Conservation (phyloP, 2,113 vertebrate species). For the Chloropsis cyanopogon region DNA sequence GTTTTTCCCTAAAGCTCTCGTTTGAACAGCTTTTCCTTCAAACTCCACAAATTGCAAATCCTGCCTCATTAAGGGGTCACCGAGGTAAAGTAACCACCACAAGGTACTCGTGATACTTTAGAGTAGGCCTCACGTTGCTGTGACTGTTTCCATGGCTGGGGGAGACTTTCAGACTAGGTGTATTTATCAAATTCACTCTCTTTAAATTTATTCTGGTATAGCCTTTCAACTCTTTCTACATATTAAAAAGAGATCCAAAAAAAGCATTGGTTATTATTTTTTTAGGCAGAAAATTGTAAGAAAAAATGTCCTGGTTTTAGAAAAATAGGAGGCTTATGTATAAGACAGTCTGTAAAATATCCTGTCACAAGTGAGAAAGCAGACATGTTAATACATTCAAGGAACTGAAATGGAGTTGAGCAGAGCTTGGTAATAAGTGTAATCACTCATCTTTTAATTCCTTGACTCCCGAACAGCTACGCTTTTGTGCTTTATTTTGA, state of each 20-base stretch:
- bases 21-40: neutral
- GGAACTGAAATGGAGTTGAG: neutral
- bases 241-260: conserved; percentile 8
- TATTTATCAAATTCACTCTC: conserved; percentile 31
- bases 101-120: neutral
- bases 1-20: neutral
- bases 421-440: neutral
- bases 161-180: neutral
- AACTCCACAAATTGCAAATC: neutral
- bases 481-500: neutral
- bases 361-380: neutral
- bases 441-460: neutral
- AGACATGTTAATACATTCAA: neutral
- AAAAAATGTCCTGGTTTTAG: conserved; percentile 17
- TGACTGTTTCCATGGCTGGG: neutral
- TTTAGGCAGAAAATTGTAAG: neutral
- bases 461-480: neutral
- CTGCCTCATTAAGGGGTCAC: neutral
- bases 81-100: neutral
- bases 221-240: neutral
- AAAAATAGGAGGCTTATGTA: neutral
- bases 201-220: conserved; percentile 29
- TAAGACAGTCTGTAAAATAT: conserved; percentile 31
- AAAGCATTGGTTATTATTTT: conserved; percentile 6
- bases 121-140: neutral